Evolutionary conservation across 2,797 vertebrate species (phyloP).

Genomic region (Eulemur mongoz): DNA sequence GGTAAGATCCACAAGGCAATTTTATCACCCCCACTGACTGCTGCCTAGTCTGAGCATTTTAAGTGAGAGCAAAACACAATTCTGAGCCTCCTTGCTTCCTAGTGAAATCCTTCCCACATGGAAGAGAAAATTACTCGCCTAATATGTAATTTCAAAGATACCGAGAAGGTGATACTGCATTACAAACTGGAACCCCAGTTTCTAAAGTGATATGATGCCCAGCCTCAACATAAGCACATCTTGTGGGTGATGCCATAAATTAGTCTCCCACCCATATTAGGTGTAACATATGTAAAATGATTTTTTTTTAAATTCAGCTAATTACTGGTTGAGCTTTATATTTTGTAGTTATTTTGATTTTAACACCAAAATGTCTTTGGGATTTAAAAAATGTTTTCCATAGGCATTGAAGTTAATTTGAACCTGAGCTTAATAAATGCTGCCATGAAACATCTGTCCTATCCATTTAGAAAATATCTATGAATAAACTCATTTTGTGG

Average conservation of each 20-base stretch:
- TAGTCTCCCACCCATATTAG: background rate
- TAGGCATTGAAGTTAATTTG: background rate
- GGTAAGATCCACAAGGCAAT: constrained; percentile 53
- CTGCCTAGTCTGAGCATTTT: background rate
- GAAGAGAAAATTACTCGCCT: background rate
- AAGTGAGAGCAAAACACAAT: background rate
- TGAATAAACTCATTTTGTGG: background rate
- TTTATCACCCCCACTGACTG: constrained; percentile 50
- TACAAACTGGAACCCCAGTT: background rate
- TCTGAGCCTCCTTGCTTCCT: background rate
- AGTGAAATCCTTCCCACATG: background rate
- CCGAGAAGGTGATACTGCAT: background rate
- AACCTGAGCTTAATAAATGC: background rate
- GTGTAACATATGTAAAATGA: background rate
- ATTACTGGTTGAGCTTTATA: background rate
- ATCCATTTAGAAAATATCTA: background rate
- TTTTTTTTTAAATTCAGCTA: background rate
- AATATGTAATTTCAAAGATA: background rate
- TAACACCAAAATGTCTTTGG: background rate
- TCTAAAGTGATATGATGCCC: background rate
- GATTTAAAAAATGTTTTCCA: constrained; percentile 38
- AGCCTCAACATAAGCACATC: background rate
- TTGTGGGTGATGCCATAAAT: background rate
- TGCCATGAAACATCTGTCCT: background rate
- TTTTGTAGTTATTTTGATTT: background rate